These are phyloP conservation scores for Uloborus plumipes DNA, from an alignment of 2,888 invertebrate species.

Conservation along the genomic window DNA sequence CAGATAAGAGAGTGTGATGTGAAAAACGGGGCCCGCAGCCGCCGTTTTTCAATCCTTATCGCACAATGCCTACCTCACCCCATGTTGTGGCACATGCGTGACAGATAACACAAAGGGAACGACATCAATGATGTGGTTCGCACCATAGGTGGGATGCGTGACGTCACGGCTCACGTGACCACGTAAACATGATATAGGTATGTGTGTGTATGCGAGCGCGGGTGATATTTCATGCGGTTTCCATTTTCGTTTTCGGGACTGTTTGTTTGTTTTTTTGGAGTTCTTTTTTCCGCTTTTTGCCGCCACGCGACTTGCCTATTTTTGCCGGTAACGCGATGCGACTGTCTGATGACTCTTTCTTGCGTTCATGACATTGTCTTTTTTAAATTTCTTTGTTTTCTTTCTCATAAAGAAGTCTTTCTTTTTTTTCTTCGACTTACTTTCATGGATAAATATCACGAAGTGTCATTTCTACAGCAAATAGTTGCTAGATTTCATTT, in stretches of 20 bases:
- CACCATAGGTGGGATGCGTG: conserved; percentile 23
- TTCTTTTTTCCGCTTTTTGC: neutral
- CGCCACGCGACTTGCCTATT: conserved; percentile 27
- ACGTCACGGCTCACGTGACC: conserved; percentile 53
- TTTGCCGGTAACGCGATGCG: neutral
- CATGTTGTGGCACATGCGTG: conserved; percentile 31
- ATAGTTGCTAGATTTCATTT: no score
- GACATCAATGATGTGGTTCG: conserved; percentile 32
- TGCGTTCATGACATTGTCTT: no score
- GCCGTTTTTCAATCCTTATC: conserved; percentile 1
- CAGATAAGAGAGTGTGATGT: conserved; percentile 11
- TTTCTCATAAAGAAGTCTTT: no score
- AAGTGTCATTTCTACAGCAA: neutral
- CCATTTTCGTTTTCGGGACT: conserved; percentile 10
- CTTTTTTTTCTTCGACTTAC: no score
- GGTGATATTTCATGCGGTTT: conserved; percentile 15
- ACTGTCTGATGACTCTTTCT: neutral
- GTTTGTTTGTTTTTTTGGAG: no score
- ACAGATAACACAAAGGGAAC: conserved; percentile 23
- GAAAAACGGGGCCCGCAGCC: neutral
- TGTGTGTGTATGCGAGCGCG: neutral
- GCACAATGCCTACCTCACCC: conserved; percentile 7
- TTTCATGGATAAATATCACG: neutral
- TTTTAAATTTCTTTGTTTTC: no score
- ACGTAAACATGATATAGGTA: conserved; percentile 20